Base-by-base conservation (phyloP, 2,113 vertebrate genomes). In the Hylia prasina region DNA sequence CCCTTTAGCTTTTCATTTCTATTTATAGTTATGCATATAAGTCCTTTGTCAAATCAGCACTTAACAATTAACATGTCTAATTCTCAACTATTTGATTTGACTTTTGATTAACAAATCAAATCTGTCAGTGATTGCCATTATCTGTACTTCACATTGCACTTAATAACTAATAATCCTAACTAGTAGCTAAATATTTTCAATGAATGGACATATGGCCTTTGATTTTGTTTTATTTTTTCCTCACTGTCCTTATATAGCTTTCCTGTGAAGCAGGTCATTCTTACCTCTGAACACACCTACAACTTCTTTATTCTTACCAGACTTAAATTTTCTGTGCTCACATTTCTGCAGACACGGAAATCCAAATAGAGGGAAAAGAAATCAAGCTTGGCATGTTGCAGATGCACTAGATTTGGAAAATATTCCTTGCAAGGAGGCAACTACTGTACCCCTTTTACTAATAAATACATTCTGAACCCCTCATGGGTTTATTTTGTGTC, bases 171-270 rank as follows among this genome's bases (percentile, higher is more conserved):
- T 13, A 56, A 42, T 39, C 2, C 17, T 94, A 15, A 60, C 8
- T 35, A 48, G 31, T 24, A 39, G 23, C 33, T 65, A 57, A 79
- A 39, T 58, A 48, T 16, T 71, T 70, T 30, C 30, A 83, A 31
- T 28, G 5, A 76, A 66, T 0, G 0, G 23, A 21, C 0, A 0
- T 11, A 18, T 3, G 68, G 16, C 21, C 35, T 73, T 87, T 71
- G 30, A 7, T 71, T 77, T 83, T 60, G 3, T 47, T 65, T 44
- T 61, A 25, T 9, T 12, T 76, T 72, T 60, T 73, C 64, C 33
- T 64, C 33, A 64, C 7, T n/a, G n/a, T n/a, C n/a, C n/a, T 40
- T 40, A 40, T 40, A 6, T 13, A 78, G 25, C 15, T 66, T 73
- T 79, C 45, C 27, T 57, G 12, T 70, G 54, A 65, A 69, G 23